Conservation (phyloP, 1,140 invertebrate genomes). For the Streblospio benedicti region DNA sequence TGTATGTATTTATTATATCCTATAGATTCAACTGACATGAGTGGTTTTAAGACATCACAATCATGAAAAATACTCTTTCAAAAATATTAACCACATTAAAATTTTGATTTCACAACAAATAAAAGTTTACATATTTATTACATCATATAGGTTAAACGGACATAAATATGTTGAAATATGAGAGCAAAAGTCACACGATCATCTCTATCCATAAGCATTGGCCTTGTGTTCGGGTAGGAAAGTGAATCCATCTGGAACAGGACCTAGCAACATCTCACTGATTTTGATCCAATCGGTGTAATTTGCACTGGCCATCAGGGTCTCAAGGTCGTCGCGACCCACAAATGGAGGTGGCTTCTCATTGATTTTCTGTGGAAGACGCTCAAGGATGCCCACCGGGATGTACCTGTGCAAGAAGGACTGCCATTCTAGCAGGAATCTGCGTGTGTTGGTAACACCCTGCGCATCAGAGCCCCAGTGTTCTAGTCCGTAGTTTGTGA, state of each 20-base stretch:
- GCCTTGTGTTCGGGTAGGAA: constrained; percentile 99
- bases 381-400: constrained; percentile 82
- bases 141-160: no score
- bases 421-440: constrained; percentile 92
- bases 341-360: constrained; percentile 79
- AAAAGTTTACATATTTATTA: no score
- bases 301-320: constrained; percentile 80
- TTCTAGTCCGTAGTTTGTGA: constrained; percentile 86
- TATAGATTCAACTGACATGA: no score
- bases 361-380: constrained; percentile 91
- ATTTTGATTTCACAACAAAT: no score
- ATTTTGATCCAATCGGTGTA: constrained; percentile 94
- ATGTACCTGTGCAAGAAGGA: constrained; percentile 85
- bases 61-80: no score
- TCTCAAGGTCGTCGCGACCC: constrained; percentile 91
- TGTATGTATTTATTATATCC: no score
- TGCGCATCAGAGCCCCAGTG: constrained; percentile 89
- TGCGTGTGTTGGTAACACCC: constrained; percentile 86
- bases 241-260: constrained; percentile 78
- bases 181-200: no score
- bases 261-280: constrained; percentile 93
- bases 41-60: no score
- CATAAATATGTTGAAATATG: no score
- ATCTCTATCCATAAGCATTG: constrained; percentile 62
- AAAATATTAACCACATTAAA: no score